Evolutionary conservation across 2,113 vertebrate genomes (phyloP).

Genomic region (Trogon melanurus): DNA sequence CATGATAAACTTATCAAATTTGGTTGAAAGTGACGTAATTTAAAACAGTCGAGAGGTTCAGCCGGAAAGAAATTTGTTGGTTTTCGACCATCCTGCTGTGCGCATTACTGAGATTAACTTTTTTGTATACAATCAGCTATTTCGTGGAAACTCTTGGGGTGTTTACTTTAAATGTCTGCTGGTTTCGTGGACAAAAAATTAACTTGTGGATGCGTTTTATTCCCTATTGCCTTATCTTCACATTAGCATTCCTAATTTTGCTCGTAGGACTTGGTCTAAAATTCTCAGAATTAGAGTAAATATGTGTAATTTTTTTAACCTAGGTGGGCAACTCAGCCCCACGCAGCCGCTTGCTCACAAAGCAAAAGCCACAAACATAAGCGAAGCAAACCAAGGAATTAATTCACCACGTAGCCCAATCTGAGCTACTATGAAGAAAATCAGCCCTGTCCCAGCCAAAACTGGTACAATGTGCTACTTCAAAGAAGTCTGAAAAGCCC

Average conservation of each 20-base stretch:
- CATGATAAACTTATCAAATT: background rate
- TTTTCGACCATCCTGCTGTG: background rate
- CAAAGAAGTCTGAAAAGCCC: background rate
- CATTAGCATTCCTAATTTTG: background rate
- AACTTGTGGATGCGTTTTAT: background rate
- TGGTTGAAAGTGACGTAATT: background rate
- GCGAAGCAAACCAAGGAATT: too few species aligned
- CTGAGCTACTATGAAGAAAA: background rate
- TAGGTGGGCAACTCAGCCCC: background rate
- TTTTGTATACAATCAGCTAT: background rate
- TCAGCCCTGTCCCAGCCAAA: background rate
- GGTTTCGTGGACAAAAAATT: background rate
- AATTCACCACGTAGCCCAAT: too few species aligned
- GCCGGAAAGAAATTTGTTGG: background rate
- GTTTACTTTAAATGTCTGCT: background rate
- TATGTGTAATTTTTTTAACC: background rate
- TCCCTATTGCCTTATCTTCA: background rate
- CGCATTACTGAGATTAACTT: background rate
- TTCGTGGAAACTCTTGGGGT: background rate
- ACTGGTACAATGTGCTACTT: background rate
- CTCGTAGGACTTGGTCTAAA: background rate
- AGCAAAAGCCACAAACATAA: too few species aligned
- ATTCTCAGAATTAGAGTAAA: background rate
- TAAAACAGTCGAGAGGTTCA: background rate
- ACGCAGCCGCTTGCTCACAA: too few species aligned